Evolutionary conservation across 2,888 invertebrate genomes (phyloP).

Genomic region (Hanleya hanleyi): DNA sequence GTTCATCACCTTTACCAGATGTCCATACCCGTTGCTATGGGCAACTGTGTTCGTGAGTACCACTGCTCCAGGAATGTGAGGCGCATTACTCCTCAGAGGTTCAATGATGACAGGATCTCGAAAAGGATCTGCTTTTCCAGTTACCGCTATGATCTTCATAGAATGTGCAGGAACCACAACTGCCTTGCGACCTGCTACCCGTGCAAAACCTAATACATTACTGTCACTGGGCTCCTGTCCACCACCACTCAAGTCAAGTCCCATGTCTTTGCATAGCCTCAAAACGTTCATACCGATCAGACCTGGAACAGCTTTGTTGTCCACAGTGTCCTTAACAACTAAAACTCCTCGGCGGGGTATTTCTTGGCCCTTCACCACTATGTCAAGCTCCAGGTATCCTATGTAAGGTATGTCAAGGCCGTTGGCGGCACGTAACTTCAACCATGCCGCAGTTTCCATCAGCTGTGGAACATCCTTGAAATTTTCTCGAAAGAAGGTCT

Average conservation of each 20-base stretch:
- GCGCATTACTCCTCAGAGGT: not conserved
- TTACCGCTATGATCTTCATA: not conserved
- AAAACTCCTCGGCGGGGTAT: not conserved
- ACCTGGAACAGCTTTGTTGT: not conserved
- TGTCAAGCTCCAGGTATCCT: not conserved
- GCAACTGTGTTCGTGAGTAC: not conserved
- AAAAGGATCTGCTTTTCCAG: not conserved
- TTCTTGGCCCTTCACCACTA: not conserved
- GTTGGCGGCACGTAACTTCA: not conserved
- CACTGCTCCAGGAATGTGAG: not conserved
- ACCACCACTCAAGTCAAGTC: not conserved
- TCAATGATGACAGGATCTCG: not conserved
- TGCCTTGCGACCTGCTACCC: slow-evolving; percentile 72
- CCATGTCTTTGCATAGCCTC: not conserved
- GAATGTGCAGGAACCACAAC: not conserved
- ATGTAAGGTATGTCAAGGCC: not conserved
- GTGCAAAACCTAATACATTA: not conserved
- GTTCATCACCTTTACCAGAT: too few relatives aligned
- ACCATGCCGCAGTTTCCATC: not conserved
- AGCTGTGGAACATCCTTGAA: not conserved
- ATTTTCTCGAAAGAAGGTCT: not conserved
- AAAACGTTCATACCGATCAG: not conserved
- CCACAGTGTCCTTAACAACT: not conserved
- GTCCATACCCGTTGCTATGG: too few relatives aligned
- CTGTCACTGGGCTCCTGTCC: too few relatives aligned